Evolutionary conservation across 2,888 invertebrate genomes (phyloP).

Genomic region (Patella ulyssiponensis): DNA sequence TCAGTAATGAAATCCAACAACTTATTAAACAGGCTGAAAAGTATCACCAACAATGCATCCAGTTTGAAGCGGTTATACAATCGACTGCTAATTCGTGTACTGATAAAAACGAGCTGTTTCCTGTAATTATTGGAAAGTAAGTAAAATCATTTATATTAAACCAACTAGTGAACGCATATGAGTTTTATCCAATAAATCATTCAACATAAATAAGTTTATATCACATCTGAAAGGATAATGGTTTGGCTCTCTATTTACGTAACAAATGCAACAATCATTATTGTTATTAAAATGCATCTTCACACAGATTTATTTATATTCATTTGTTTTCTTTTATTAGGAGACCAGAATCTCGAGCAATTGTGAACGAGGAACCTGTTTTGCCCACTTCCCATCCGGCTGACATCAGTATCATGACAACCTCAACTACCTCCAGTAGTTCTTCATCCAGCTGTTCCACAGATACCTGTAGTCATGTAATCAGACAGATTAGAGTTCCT

Average conservation of each 20-base stretch:
- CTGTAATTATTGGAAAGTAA: slow-evolving; percentile 8
- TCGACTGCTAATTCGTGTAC: neutral
- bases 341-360: too few relatives aligned
- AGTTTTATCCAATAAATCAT: too few relatives aligned
- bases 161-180: too few relatives aligned
- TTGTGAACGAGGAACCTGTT: too few relatives aligned
- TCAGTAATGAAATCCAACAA: neutral
- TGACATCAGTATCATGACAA: neutral
- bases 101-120: slow-evolving; percentile 2
- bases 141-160: neutral
- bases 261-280: too few relatives aligned
- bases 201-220: too few relatives aligned
- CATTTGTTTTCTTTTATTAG: too few relatives aligned
- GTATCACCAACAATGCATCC: neutral
- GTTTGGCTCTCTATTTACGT: too few relatives aligned
- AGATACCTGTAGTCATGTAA: neutral
- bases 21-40: neutral
- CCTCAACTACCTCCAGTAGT: neutral
- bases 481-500: neutral
- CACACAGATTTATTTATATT: too few relatives aligned
- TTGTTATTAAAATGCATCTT: too few relatives aligned
- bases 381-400: neutral
- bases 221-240: too few relatives aligned
- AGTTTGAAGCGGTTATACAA: neutral
- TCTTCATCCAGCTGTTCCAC: neutral